Conservation (phyloP, 1,140 invertebrate genomes). For the Bombyx mori region DNA sequence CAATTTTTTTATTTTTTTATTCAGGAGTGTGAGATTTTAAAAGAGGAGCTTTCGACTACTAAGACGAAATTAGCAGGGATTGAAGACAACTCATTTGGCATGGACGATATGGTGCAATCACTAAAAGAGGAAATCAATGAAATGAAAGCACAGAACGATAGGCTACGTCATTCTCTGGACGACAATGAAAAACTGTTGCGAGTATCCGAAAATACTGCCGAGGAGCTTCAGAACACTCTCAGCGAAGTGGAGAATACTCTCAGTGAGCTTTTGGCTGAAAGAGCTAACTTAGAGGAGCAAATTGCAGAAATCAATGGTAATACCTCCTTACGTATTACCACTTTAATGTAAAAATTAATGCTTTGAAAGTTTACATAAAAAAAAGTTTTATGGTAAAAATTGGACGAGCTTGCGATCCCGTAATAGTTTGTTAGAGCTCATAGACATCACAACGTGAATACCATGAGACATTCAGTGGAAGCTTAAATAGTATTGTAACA, state of each 20-base stretch:
- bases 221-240: slow-evolving; percentile 56
- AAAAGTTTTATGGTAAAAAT: no score
- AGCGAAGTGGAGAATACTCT: slow-evolving; percentile 63
- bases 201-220: slow-evolving; percentile 61
- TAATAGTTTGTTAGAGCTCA: no score
- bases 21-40: slow-evolving; percentile 77
- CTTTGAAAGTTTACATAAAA: no score
- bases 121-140: slow-evolving; percentile 74
- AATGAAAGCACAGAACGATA: slow-evolving; percentile 54
- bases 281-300: slow-evolving; percentile 56
- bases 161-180: slow-evolving; percentile 57
- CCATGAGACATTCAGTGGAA: no score
- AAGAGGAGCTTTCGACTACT: slow-evolving; percentile 74
- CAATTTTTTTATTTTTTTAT: background rate
- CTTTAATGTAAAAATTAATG: no score
- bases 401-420: no score
- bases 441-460: no score
- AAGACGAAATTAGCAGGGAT: slow-evolving; percentile 75
- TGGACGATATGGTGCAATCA: slow-evolving; percentile 79
- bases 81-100: slow-evolving; percentile 79
- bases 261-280: slow-evolving; percentile 57
- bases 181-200: slow-evolving; percentile 60
- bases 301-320: slow-evolving; percentile 57
- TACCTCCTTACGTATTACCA: background rate
- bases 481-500: no score